phyloP scores from a whole-genome alignment of 2,888 invertebrate species.

The Cordilura impudica region DNA sequence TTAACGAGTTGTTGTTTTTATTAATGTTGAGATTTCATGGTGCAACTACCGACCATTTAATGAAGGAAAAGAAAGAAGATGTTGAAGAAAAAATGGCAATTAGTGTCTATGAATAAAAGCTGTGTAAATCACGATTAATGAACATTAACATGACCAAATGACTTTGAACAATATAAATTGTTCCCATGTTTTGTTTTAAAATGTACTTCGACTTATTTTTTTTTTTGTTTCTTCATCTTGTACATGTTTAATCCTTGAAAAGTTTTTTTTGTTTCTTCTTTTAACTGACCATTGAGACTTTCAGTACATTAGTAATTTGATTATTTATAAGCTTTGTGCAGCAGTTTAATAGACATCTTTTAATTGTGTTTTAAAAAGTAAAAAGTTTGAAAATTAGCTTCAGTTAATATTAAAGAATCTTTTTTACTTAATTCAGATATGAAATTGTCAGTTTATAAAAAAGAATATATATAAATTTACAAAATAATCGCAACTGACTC shows the following conservation, averaged over 20 bases:
- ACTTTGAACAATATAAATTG: constrained; percentile 62
- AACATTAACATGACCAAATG: constrained; percentile 65
- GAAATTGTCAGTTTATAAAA: no score
- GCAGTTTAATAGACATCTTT: constrained; percentile 6
- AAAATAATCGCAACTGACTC: no score
- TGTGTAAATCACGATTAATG: constrained; percentile 66
- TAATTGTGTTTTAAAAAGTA: constrained; percentile 26
- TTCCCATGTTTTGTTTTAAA: constrained; percentile 56
- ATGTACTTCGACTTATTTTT: not conserved
- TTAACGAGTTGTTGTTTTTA: constrained; percentile 40
- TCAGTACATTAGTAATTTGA: constrained; percentile 35
- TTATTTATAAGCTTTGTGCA: constrained; percentile 2
- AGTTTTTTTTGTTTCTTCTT: constrained; percentile 17
- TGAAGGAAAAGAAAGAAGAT: constrained; percentile 31
- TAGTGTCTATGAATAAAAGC: constrained; percentile 54
- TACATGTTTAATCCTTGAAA: constrained; percentile 44
- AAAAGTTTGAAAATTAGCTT: not conserved
- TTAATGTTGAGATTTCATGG: constrained; percentile 29
- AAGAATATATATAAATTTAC: no score
- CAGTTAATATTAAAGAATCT: not conserved
- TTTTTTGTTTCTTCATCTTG: constrained; percentile 7
- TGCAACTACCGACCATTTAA: constrained; percentile 28
- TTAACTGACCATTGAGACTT: constrained; percentile 52
- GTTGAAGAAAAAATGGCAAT: constrained; percentile 52
- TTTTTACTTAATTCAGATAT: no score